phyloP scores from a whole-genome alignment of 1,140 invertebrate genomes.

The Bactericera cockerelli region DNA sequence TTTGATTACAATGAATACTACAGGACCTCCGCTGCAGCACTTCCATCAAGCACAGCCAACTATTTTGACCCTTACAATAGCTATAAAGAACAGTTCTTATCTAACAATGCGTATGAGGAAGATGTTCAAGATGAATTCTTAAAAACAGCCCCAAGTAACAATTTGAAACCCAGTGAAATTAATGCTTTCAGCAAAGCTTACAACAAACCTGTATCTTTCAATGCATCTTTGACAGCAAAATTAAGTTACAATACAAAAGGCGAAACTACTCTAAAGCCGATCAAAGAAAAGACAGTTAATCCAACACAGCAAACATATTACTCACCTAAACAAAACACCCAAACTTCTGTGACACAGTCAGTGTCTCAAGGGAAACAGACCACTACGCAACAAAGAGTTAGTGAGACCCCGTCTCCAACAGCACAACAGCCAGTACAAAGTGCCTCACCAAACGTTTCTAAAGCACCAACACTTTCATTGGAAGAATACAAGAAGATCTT shows the following conservation, averaged over 20 bases:
- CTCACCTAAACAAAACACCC: neutral
- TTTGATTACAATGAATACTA: neutral
- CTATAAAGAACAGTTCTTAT: conserved; percentile 13
- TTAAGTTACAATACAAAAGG: conserved; percentile 20
- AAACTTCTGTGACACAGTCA: conserved; percentile 8
- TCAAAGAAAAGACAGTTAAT: conserved; percentile 13
- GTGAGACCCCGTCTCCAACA: neutral
- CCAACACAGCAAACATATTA: neutral
- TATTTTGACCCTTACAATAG: conserved; percentile 17
- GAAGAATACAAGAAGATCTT: conserved; percentile 8
- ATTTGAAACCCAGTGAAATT: conserved; percentile 23
- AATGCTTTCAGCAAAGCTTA: conserved; percentile 21
- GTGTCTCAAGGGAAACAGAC: neutral
- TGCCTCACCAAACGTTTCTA: conserved; percentile 3
- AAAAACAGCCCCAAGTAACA: conserved; percentile 23
- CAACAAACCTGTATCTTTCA: conserved; percentile 17
- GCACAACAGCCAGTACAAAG: conserved; percentile 10
- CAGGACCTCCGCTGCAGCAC: conserved; percentile 7
- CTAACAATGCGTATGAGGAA: conserved; percentile 13
- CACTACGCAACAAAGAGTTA: conserved; percentile 10
- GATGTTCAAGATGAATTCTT: conserved; percentile 22
- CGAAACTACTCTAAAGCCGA: conserved; percentile 12
- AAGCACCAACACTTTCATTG: neutral
- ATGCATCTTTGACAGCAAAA: conserved; percentile 20
- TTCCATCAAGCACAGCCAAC: conserved; percentile 13